Evolutionary conservation across 2,888 invertebrate genomes (phyloP).

Genomic region (Pseudococcus longispinus): DNA sequence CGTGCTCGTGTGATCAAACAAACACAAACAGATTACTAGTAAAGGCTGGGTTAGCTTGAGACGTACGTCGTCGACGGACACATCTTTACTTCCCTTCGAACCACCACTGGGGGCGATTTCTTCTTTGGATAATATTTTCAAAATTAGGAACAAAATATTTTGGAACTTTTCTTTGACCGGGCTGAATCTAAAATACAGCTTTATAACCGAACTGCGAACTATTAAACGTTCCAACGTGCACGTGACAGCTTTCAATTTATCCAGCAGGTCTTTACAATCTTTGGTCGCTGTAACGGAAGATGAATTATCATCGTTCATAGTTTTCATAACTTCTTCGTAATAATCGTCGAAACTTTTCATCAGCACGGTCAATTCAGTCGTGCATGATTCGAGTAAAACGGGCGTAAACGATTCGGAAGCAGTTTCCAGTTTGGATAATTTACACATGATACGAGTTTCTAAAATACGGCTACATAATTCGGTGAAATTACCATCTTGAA

Average conservation of each 20-base stretch:
- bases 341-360: slow-evolving; percentile 49
- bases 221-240: slow-evolving; percentile 45
- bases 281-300: too few relatives aligned
- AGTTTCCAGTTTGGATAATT: slow-evolving; percentile 56
- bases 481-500: slow-evolving; percentile 67
- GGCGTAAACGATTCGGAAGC: slow-evolving; percentile 45
- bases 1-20: slow-evolving; percentile 30
- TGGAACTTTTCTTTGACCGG: slow-evolving; percentile 39
- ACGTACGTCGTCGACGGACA: slow-evolving; percentile 1
- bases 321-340: slow-evolving; percentile 25
- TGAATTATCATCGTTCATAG: neutral
- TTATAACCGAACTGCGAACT: slow-evolving; percentile 41
- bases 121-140: slow-evolving; percentile 20
- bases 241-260: slow-evolving; percentile 23
- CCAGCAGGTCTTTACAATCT: neutral
- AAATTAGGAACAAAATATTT: slow-evolving; percentile 35
- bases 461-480: slow-evolving; percentile 70
- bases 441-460: slow-evolving; percentile 64
- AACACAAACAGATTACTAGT: slow-evolving; percentile 44
- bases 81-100: neutral
- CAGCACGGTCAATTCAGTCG: slow-evolving; percentile 33
- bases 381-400: slow-evolving; percentile 40
- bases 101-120: neutral
- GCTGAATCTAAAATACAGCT: slow-evolving; percentile 27
- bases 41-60: slow-evolving; percentile 47